A percentile compares a stretch with the other conserved stretches of the same genome.
These are phyloP conservation scores for Nyctalus aviator DNA, from an alignment of 2,797 vertebrate genomes.

Conservation along the genomic window DNA sequence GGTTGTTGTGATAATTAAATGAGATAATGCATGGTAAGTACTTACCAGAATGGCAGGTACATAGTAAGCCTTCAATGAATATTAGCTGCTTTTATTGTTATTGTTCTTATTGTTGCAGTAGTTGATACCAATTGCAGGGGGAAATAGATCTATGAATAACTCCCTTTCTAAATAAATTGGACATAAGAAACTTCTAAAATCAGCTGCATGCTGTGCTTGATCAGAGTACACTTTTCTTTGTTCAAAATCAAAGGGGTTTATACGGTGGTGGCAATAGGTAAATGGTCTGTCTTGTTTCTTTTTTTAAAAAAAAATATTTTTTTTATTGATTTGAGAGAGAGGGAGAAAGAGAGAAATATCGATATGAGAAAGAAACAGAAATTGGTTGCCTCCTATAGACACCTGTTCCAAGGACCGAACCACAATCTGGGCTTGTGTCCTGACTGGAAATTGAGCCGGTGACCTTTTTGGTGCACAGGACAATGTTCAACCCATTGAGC, in stretches of 20 bases:
- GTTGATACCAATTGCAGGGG: neutral
- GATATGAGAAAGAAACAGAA: too few species aligned
- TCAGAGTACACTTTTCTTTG: neutral
- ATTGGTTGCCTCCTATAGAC: too few species aligned
- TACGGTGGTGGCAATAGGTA: neutral
- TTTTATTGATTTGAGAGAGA: too few species aligned
- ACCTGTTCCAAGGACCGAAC: too few species aligned
- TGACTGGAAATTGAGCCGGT: too few species aligned
- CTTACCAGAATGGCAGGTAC: neutral
- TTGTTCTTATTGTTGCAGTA: neutral
- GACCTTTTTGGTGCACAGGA: too few species aligned
- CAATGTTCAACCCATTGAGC: too few species aligned
- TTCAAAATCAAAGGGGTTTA: neutral
- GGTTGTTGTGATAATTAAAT: constrained; percentile 41
- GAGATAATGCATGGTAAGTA: neutral
- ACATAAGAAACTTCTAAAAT: neutral
- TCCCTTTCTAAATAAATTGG: neutral
- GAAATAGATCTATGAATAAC: neutral
- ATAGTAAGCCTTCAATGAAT: neutral
- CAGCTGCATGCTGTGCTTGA: neutral
- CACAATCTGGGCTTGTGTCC: too few species aligned
- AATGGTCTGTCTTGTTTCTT: neutral
- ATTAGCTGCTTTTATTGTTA: neutral
- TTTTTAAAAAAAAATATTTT: too few species aligned
- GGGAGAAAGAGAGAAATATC: too few species aligned